These are phyloP conservation scores for Drosophila fuyamai DNA, from an alignment of 1,140 invertebrate species.

Conservation along the genomic window DNA sequence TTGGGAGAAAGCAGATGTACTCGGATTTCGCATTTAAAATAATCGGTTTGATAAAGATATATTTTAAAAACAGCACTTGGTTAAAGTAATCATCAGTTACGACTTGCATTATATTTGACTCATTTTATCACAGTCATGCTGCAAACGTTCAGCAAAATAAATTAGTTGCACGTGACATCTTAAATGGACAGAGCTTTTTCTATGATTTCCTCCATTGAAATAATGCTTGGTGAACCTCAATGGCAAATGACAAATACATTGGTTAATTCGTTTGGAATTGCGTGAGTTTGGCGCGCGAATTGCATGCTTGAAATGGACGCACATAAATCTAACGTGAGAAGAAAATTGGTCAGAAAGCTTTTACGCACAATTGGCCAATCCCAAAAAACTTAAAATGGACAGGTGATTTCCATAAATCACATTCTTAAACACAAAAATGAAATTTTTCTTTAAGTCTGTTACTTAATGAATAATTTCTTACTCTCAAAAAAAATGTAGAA, in stretches of 20 bases:
- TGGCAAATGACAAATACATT: slow-evolving; percentile 55
- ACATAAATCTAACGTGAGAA: slow-evolving; percentile 69
- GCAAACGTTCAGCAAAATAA: slow-evolving; percentile 34
- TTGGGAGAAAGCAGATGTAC: no score
- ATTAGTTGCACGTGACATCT: slow-evolving; percentile 65
- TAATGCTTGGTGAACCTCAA: slow-evolving; percentile 26
- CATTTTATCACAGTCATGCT: neutral
- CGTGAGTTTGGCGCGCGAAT: slow-evolving; percentile 34
- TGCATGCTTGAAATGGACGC: slow-evolving; percentile 56
- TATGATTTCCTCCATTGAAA: slow-evolving; percentile 15
- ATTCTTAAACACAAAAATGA: neutral
- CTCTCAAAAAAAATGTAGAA: no score
- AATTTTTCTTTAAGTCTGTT: neutral
- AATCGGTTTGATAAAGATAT: neutral
- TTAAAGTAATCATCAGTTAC: slow-evolving; percentile 7
- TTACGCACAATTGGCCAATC: slow-evolving; percentile 63
- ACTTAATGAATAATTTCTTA: no score
- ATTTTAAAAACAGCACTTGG: neutral
- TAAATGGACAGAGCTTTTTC: slow-evolving; percentile 37
- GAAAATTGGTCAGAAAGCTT: slow-evolving; percentile 57
- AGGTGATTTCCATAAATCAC: neutral
- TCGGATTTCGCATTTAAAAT: no score
- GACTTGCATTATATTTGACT: neutral
- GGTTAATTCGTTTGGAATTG: slow-evolving; percentile 55
- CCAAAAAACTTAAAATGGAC: slow-evolving; percentile 8